A percentile compares a stretch with the other conserved stretches of the same genome.
These are phyloP conservation scores for Hydrochoerus hydrochaeris DNA, from an alignment of 2,113 vertebrate species.

Conservation along the genomic window DNA sequence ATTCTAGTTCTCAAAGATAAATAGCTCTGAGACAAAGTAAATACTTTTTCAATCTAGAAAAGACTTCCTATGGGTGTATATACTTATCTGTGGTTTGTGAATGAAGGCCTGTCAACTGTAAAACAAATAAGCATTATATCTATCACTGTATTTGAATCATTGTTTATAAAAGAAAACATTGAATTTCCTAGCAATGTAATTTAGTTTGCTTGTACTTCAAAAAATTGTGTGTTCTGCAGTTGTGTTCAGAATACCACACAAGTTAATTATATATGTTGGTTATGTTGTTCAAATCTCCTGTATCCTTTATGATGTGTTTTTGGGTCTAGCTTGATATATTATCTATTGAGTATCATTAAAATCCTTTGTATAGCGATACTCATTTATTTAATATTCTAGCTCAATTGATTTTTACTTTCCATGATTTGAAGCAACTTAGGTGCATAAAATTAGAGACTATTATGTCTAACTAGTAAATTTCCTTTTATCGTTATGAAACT, in stretches of 20 bases:
- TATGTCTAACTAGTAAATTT: background rate
- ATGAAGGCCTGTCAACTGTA: background rate
- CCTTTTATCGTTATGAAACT: background rate
- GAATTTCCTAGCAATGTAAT: slow-evolving; percentile 28
- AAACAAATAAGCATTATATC: slow-evolving; percentile 29
- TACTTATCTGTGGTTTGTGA: slow-evolving; percentile 13
- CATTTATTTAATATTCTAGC: slow-evolving; percentile 6
- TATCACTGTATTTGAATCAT: background rate
- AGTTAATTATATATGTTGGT: background rate
- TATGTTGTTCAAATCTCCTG: background rate
- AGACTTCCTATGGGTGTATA: background rate
- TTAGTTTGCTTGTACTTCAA: background rate
- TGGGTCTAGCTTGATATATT: background rate
- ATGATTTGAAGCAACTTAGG: background rate
- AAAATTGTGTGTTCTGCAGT: slow-evolving; percentile 1
- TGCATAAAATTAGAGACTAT: background rate
- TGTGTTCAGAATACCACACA: slow-evolving; percentile 3
- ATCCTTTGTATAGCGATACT: background rate
- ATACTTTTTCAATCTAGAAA: slow-evolving; percentile 24
- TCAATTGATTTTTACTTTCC: background rate
- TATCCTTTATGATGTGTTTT: slow-evolving; percentile 4
- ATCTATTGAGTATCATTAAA: background rate
- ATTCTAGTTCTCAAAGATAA: slow-evolving; percentile 6
- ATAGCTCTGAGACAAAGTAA: slow-evolving; percentile 30
- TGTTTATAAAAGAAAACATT: slow-evolving; percentile 39